Evolutionary conservation across 1,140 invertebrate species (phyloP), one percentile per base, ranked within the genome.

Genomic region (Drosophila erecta): DNA sequence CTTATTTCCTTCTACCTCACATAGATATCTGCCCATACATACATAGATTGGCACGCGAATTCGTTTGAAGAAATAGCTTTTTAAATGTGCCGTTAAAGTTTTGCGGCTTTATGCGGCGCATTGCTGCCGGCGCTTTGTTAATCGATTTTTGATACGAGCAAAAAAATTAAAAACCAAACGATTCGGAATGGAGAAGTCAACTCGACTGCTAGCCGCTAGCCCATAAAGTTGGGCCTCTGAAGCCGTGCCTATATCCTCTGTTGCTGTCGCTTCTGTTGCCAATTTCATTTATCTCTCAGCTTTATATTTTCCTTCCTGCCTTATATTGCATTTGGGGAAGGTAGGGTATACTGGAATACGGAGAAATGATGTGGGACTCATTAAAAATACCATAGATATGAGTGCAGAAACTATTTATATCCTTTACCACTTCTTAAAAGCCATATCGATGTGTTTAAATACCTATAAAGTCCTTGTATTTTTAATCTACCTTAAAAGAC

Each of bases 251-350:
- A 65, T 67, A 67, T 67, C 56, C 50, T 54, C 56, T 67, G 56
- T 70, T 60, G 38, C 58, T 53, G 69, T 54, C 60, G 58, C 61
- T 64, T 73, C 80, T 64, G 55, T 87, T 87, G 84, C 84, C 79
- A 87, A 87, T 87, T 87, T 87, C 76, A 87, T 87, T 87, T 87
- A 89, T 87, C 83, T 83, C 79, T 71, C 74, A 83, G 83, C 76
- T 85, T 87, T 86, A 75, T 76, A 66, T 72, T 51, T 53, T 72
- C 56, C 55, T 72, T 71, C 55, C 67, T 70, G 66, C 6, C 41
- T 47, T 8, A 59, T 14, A 50, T 37, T 46, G 24, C 53, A 35
- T 55, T 35, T 60, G 57, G n/a, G 2, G 6, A 22, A 47, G 4
- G 12, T 41, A 41, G 59, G 59, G 59, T 58, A 61, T 61, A 15